Conservation (phyloP, 2,113 vertebrate genomes). For the Ictalurus punctatus region DNA sequence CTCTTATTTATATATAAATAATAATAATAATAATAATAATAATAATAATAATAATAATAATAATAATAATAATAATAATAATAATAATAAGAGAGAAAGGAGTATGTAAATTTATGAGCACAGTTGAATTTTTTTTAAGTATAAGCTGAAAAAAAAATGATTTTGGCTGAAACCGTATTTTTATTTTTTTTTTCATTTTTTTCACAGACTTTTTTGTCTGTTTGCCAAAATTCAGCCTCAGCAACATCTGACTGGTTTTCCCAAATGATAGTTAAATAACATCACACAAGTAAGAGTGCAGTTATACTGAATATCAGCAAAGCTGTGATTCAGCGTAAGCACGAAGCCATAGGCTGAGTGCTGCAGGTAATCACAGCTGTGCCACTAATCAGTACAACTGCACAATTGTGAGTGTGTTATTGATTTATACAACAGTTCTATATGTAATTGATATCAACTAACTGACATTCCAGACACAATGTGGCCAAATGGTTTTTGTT, state of each 20-base stretch:
- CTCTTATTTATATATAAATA: too few species aligned
- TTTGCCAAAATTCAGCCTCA: neutral
- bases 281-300: neutral
- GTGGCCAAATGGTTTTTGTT: neutral
- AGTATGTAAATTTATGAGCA: too few species aligned
- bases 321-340: neutral
- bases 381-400: neutral
- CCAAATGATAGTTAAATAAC: neutral
- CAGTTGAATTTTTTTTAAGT: neutral
- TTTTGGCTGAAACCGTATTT: neutral
- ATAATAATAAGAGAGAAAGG: too few species aligned
- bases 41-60: too few species aligned
- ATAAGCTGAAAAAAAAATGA: neutral
- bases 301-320: neutral
- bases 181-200: too few species aligned
- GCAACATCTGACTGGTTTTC: neutral
- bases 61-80: too few species aligned
- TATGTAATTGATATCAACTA: neutral
- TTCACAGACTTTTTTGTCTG: neutral
- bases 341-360: neutral
- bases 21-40: too few species aligned
- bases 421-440: neutral
- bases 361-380: neutral
- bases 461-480: neutral
- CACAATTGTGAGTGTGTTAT: neutral